phyloP scores from a whole-genome alignment of 2,797 vertebrate genomes.

The Pseudomugil gertrudae region DNA sequence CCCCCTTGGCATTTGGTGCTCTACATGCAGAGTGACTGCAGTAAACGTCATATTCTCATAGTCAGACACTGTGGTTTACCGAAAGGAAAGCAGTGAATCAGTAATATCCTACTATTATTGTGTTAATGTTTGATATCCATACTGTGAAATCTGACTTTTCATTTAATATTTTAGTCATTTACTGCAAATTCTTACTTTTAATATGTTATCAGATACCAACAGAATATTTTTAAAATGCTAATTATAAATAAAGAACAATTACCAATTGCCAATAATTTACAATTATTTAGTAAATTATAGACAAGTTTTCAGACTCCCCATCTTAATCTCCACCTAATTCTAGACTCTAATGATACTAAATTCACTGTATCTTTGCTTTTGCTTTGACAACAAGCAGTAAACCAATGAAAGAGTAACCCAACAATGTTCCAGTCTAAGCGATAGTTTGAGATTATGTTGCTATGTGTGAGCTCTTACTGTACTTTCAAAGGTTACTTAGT shows the following conservation, averaged over 20 bases:
- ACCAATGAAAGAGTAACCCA: not conserved
- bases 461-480: not conserved
- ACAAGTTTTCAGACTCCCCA: not conserved
- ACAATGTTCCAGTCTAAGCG: not conserved
- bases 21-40: not conserved
- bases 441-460: not conserved
- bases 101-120: not conserved
- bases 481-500: not conserved
- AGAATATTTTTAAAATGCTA: not conserved
- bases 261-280: too few species aligned
- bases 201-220: not conserved
- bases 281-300: too few species aligned
- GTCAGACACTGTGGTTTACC: not conserved
- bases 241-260: too few species aligned
- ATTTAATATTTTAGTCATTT: not conserved
- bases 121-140: not conserved
- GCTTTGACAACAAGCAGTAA: not conserved
- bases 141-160: not conserved
- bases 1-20: not conserved
- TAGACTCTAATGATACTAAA: not conserved
- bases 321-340: not conserved
- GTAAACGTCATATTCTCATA: not conserved
- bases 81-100: not conserved
- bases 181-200: too few species aligned
- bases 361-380: not conserved